A percentile compares a stretch with the other conserved stretches of the same genome.
Evolutionary conservation across 2,797 vertebrate species (phyloP).

Genomic region (Triplophysa yarkandensis): DNA sequence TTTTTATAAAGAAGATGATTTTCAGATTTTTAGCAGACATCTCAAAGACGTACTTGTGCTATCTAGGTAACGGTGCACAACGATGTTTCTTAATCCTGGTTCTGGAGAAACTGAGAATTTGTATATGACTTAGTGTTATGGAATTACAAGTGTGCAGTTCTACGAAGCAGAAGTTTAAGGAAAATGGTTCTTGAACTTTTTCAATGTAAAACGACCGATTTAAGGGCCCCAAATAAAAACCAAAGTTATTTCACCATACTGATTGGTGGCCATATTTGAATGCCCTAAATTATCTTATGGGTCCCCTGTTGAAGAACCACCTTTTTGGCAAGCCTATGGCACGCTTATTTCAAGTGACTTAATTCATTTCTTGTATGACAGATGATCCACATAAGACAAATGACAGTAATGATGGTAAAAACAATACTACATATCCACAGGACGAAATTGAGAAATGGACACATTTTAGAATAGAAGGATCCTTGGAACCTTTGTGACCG

Average conservation of each 20-base stretch:
- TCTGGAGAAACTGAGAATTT: background rate
- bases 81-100: background rate
- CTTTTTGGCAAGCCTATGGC: constrained; percentile 30
- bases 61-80: too few species aligned
- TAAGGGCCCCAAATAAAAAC: too few species aligned
- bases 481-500: background rate
- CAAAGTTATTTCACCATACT: too few species aligned
- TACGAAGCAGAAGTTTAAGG: constrained; percentile 48
- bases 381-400: constrained; percentile 45
- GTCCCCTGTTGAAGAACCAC: too few species aligned
- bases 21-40: too few species aligned
- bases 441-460: background rate
- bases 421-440: background rate
- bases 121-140: background rate
- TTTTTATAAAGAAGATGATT: too few species aligned
- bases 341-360: constrained; percentile 77
- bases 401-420: constrained; percentile 2
- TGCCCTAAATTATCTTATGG: too few species aligned
- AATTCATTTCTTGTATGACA: constrained; percentile 73
- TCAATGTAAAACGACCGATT: too few species aligned
- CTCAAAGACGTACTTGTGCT: too few species aligned
- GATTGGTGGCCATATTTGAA: too few species aligned
- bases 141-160: background rate
- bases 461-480: background rate
- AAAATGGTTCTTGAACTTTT: too few species aligned